Base-by-base conservation (phyloP, 2,888 invertebrate species). In the Podotricha telesiphe region DNA sequence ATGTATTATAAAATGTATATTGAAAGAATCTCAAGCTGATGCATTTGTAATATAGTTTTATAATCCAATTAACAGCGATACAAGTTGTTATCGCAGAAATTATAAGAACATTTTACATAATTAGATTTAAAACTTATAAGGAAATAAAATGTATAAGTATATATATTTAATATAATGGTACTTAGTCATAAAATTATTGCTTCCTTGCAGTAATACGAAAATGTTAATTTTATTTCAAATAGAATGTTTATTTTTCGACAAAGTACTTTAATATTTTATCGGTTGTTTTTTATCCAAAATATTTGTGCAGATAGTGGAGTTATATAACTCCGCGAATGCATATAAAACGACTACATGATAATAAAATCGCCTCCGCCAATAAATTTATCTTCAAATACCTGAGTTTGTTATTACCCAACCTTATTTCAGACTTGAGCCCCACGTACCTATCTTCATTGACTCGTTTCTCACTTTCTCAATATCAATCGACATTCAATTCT, bases 351-450 rank as follows among this genome's bases (percentile, higher is more conserved):
- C 53, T 48, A 42, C 42, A 66, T 65, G 50, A 48, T 48, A 50
- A 64, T 67, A 70, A 68, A 61, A 69, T 47, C 20, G 58, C 58
- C 55, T 48, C 53, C 51, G 56, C 64, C 59, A 62, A 37, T 55
- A 55, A 65, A 61, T 64, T 68, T 59, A 70, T 67, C 67, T 61
- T 64, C 50, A 62, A 51, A 56, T 34, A 67, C 28, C 65, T 40
- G 47, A 48, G 65, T 65, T 69, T 70, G 69, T 72, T 72, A 72
- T 70, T 72, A 69, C 67, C 65, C 72, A 70, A 86, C n/a, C n/a
- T 88, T 85, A 84, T 81, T 76, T 66, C 73, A 78, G 80, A 87
- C 86, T 89, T 89, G 89, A 89, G n/a, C 88, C 89, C 79, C 79
- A 83, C 77, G 78, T 68, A 71, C 70, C 66, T 59, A 66, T 66